phyloP scores from a whole-genome alignment of 2,113 vertebrate species.

The Hylia prasina region DNA sequence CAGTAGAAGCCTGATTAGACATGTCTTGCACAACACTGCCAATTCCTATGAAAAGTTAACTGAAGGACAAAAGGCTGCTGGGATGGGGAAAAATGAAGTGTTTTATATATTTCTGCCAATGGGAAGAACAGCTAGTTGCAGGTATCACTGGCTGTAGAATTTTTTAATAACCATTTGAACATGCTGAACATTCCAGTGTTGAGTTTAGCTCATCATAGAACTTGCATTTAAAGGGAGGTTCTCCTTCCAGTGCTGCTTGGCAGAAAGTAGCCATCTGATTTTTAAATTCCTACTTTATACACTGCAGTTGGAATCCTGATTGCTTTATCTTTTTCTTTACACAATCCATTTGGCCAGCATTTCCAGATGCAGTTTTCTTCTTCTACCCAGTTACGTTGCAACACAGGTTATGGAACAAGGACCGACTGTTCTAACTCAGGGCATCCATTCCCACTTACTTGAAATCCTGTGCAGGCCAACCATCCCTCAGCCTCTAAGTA shows the following conservation, averaged over 20 bases:
- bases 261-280: background rate
- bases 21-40: constrained; percentile 14
- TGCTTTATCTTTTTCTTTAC: background rate
- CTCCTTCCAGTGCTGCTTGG: background rate
- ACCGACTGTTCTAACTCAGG: fast-evolving
- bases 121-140: background rate
- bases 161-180: background rate
- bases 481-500: background rate
- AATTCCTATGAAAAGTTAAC: constrained; percentile 40
- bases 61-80: background rate
- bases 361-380: background rate
- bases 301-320: background rate
- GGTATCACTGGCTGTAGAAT: background rate
- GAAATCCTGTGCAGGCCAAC: background rate
- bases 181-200: background rate
- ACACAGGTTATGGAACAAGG: background rate
- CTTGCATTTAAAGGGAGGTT: background rate
- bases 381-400: background rate
- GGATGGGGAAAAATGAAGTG: background rate
- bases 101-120: background rate
- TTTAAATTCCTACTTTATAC: background rate
- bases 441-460: background rate
- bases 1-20: constrained; percentile 22
- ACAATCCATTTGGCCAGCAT: background rate
- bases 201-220: background rate